Evolutionary conservation across 2,113 vertebrate genomes (phyloP).

Genomic region (Okapia johnstoni): DNA sequence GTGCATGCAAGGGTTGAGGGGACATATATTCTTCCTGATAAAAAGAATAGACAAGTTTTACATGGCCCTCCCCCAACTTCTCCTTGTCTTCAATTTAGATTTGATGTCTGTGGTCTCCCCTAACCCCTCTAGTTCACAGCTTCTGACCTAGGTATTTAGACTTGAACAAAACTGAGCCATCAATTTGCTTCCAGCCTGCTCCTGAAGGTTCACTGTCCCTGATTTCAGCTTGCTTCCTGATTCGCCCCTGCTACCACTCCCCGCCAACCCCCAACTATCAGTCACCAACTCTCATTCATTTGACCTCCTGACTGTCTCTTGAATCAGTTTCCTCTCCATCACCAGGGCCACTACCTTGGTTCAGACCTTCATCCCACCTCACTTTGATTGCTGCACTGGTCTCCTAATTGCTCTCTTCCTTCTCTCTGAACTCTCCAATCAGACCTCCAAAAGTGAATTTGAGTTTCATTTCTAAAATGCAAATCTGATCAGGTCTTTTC

Average conservation of each 20-base stretch:
- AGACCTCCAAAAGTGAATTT: background rate
- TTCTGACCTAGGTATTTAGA: background rate
- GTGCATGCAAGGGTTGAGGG: background rate
- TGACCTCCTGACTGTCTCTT: slow-evolving; percentile 22
- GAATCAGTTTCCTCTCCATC: background rate
- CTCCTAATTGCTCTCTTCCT: background rate
- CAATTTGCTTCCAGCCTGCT: background rate
- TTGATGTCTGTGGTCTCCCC: background rate
- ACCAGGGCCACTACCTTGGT: background rate
- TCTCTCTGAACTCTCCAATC: background rate
- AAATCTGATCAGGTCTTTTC: background rate
- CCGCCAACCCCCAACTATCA: background rate
- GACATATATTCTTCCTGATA: background rate
- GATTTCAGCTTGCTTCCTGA: background rate
- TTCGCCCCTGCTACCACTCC: background rate
- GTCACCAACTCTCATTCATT: background rate
- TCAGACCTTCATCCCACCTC: background rate
- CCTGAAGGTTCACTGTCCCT: background rate
- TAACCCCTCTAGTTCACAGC: background rate
- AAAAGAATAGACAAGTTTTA: background rate
- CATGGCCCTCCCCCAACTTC: background rate
- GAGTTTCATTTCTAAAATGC: slow-evolving; percentile 30
- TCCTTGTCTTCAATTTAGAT: background rate
- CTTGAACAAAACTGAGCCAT: background rate
- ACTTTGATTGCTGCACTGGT: background rate